Evolutionary conservation across 2,113 vertebrate genomes (phyloP).

Genomic region (Elephas maximus): DNA sequence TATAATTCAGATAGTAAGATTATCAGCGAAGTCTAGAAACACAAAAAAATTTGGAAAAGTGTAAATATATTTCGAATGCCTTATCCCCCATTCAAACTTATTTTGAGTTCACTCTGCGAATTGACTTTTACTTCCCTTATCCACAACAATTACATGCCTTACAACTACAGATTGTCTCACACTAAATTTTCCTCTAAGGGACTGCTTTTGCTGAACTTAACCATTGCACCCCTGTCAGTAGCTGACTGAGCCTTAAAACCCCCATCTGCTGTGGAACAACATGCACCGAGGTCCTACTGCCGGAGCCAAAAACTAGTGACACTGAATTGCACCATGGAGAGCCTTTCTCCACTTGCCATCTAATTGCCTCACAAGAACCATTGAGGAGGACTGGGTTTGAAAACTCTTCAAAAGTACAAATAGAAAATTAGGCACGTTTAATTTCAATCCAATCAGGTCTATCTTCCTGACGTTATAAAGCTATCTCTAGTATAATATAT

Average conservation of each 20-base stretch:
- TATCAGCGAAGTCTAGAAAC: slow-evolving; percentile 28
- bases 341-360: neutral
- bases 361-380: neutral
- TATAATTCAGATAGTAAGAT: neutral
- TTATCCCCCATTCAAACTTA: neutral
- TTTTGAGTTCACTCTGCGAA: slow-evolving; percentile 38
- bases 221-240: slow-evolving; percentile 1
- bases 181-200: neutral
- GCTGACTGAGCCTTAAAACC: slow-evolving; percentile 60
- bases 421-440: neutral
- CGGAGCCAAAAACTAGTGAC: neutral
- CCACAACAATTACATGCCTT: slow-evolving; percentile 45
- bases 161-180: neutral
- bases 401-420: neutral
- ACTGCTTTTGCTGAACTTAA: neutral
- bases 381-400: neutral
- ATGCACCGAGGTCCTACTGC: neutral
- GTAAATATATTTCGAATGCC: neutral
- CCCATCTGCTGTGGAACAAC: slow-evolving; percentile 44
- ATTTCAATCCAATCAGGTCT: neutral
- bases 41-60: neutral
- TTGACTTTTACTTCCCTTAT: neutral
- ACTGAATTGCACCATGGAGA: neutral
- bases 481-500: neutral
- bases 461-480: neutral